These are phyloP conservation scores for Lasaia peninsularis DNA, from an alignment of 1,140 invertebrate genomes.

Conservation along the genomic window DNA sequence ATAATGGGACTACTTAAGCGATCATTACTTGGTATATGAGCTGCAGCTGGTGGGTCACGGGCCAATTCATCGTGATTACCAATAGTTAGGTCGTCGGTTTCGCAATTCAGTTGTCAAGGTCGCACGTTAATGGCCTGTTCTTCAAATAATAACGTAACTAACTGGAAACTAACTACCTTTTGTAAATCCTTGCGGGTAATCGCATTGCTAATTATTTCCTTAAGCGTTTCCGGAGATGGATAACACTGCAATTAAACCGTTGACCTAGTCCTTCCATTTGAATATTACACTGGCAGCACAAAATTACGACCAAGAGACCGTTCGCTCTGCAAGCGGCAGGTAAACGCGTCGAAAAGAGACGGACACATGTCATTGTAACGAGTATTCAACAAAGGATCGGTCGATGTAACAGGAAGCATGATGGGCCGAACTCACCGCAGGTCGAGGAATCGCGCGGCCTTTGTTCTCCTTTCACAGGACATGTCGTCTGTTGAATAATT, in stretches of 20 bases:
- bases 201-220: constrained; percentile 38
- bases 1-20: constrained; percentile 15
- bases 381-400: constrained; percentile 68
- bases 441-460: constrained; percentile 67
- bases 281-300: constrained; percentile 30
- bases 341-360: constrained; percentile 61
- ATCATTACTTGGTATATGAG: constrained; percentile 16
- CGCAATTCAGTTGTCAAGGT: constrained; percentile 62
- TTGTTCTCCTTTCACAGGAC: constrained; percentile 73
- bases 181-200: constrained; percentile 39
- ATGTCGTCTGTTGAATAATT: constrained; percentile 51
- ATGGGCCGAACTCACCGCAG: constrained; percentile 68
- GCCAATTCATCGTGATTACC: constrained; percentile 52
- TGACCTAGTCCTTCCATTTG: constrained; percentile 12
- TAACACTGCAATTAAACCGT: constrained; percentile 25
- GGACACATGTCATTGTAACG: constrained; percentile 50
- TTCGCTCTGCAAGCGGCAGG: constrained; percentile 38
- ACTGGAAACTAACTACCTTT: constrained; percentile 34
- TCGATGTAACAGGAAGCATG: constrained; percentile 51
- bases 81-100: constrained; percentile 45
- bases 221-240: constrained; percentile 33
- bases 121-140: constrained; percentile 60
- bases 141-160: constrained; percentile 52
- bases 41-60: constrained; percentile 43
- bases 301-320: constrained; percentile 44